Conservation (phyloP, 2,113 vertebrate species). For the Pardalotus punctatus region DNA sequence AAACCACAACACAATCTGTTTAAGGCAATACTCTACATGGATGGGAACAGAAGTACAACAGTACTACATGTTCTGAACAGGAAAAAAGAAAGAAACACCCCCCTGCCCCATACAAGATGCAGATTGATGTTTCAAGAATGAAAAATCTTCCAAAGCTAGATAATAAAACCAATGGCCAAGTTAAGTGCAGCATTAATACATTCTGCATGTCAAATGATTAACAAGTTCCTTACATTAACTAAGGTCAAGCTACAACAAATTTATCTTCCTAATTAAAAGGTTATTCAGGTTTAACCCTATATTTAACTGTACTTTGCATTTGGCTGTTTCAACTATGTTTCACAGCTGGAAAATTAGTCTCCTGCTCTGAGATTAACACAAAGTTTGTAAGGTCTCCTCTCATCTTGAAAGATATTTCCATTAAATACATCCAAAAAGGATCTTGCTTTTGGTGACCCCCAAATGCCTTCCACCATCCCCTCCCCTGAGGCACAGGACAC, state of each 20-base stretch:
- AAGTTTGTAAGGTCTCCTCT: not conserved
- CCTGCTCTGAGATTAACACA: not conserved
- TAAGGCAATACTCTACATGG: conserved; percentile 64
- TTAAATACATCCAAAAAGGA: not conserved
- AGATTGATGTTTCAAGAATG: not conserved
- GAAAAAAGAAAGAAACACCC: not conserved
- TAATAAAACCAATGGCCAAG: conserved; percentile 24
- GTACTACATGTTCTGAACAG: conserved; percentile 8
- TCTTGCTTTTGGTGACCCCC: not conserved
- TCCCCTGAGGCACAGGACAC: not conserved
- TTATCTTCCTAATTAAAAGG: not conserved
- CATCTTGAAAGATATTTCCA: not conserved
- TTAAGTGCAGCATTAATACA: conserved; percentile 26
- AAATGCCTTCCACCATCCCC: not conserved
- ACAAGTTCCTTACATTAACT: not conserved
- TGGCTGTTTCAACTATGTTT: conserved; percentile 20
- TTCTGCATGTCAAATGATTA: conserved; percentile 4
- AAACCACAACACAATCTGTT: conserved; percentile 44
- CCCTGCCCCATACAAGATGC: not conserved
- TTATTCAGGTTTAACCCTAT: conserved; percentile 1
- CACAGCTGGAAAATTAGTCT: not conserved
- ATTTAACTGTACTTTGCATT: not conserved
- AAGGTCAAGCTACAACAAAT: conserved; percentile 22
- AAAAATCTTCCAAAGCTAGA: conserved; percentile 1
- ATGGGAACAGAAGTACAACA: conserved; percentile 50